A percentile compares a stretch with the other conserved stretches of the same genome.
Conservation (phyloP, 1,140 invertebrate genomes). For the Galleria mellonella region DNA sequence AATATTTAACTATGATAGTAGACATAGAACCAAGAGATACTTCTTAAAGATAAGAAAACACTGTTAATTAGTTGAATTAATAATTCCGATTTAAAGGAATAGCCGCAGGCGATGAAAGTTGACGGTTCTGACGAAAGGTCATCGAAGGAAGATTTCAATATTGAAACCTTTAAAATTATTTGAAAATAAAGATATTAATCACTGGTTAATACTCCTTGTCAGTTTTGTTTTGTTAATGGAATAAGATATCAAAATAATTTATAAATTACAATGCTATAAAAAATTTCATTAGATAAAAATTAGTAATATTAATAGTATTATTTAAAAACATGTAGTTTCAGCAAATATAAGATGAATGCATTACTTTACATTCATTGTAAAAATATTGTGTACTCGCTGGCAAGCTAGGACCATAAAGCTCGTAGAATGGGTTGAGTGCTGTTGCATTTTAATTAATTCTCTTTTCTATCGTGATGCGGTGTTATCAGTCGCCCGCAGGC, state of each 20-base stretch:
- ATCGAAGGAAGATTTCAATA: slow-evolving; percentile 8
- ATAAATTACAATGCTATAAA: too few species aligned
- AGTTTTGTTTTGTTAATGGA: slow-evolving; percentile 2
- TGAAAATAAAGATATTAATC: slow-evolving; percentile 3
- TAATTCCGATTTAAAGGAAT: slow-evolving; percentile 21
- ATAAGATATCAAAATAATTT: slow-evolving; percentile 1
- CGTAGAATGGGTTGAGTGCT: slow-evolving; percentile 60
- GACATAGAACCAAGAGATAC: too few species aligned
- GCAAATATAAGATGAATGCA: too few species aligned
- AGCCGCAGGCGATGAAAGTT: slow-evolving; percentile 13
- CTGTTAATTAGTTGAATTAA: slow-evolving; percentile 46
- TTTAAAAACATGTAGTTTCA: too few species aligned
- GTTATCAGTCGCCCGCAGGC: slow-evolving; percentile 62
- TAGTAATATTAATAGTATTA: too few species aligned
- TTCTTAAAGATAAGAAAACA: slow-evolving; percentile 17
- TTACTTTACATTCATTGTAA: slow-evolving; percentile 25
- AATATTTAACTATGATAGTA: too few species aligned
- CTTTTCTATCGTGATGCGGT: slow-evolving; percentile 68
- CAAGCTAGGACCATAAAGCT: slow-evolving; percentile 43
- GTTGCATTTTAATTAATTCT: slow-evolving; percentile 73
- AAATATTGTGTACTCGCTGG: slow-evolving; percentile 28
- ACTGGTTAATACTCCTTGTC: slow-evolving; percentile 1
- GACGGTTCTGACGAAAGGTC: slow-evolving; percentile 12
- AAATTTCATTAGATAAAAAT: too few species aligned
- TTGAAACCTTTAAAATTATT: slow-evolving; percentile 13